phyloP scores from a whole-genome alignment of 2,888 invertebrate genomes.

The Ryuthela nishihirai region DNA sequence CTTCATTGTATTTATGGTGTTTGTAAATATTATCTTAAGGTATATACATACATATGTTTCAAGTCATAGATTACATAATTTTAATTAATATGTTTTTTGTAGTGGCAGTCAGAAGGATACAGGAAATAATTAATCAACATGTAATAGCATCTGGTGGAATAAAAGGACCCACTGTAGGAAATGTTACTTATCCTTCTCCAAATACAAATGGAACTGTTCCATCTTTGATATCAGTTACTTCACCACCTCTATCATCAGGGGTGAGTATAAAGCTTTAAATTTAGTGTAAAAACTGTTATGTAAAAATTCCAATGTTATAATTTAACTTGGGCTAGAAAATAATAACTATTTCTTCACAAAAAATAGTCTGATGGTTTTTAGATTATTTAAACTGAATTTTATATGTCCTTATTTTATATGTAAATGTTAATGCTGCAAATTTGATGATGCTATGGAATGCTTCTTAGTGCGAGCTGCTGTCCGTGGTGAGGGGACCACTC shows the following conservation, averaged over 20 bases:
- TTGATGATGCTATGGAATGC: too few species aligned
- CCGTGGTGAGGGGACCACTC: too few species aligned
- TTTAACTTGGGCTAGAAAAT: too few species aligned
- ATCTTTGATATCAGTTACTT: neutral
- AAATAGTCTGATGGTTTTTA: too few species aligned
- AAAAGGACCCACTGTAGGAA: constrained; percentile 27
- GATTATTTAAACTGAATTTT: too few species aligned
- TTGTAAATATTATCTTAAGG: constrained; percentile 1
- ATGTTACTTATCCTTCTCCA: constrained; percentile 26
- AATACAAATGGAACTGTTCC: constrained; percentile 9
- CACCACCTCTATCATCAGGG: constrained; percentile 14
- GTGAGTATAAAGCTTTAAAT: too few species aligned
- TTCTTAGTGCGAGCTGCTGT: too few species aligned
- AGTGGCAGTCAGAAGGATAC: constrained; percentile 58
- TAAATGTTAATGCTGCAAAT: too few species aligned
- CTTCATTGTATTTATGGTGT: neutral
- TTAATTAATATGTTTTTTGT: constrained; percentile 38
- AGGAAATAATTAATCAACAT: constrained; percentile 54
- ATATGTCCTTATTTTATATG: too few species aligned
- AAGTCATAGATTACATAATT: too few species aligned
- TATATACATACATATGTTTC: too few species aligned
- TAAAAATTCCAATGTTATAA: neutral
- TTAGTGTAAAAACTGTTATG: neutral
- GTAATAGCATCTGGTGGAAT: constrained; percentile 20
- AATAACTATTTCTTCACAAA: too few species aligned